A percentile compares a stretch with the other conserved stretches of the same genome.
Evolutionary conservation across 2,888 invertebrate genomes (phyloP).

Genomic region (Dryomyza anilis): DNA sequence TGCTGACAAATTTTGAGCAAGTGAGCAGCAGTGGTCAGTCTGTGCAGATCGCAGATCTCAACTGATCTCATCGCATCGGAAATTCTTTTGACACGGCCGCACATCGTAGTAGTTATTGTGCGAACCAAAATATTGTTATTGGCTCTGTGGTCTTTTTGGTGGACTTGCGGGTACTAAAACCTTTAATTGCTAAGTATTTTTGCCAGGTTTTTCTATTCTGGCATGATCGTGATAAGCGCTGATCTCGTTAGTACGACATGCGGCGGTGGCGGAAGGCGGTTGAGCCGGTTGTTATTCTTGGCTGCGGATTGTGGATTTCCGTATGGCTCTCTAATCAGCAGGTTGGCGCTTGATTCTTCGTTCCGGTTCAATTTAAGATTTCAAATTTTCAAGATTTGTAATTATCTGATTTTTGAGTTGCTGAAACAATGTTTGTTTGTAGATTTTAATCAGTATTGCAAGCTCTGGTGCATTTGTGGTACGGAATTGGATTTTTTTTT

Average conservation of each 20-base stretch:
- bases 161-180: neutral
- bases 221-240: neutral
- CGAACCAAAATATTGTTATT: conserved; percentile 10
- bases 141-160: conserved; percentile 27
- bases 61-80: neutral
- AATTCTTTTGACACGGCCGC: conserved; percentile 23
- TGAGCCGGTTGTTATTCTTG: conserved; percentile 4
- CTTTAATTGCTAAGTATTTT: conserved; percentile 32
- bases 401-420: conserved; percentile 51
- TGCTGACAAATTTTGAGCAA: conserved; percentile 53
- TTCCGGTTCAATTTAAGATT: conserved; percentile 46
- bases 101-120: neutral
- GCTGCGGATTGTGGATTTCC: neutral
- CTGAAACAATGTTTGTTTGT: conserved; percentile 35
- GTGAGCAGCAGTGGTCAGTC: neutral
- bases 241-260: neutral
- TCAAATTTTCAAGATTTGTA: conserved; percentile 37
- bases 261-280: neutral
- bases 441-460: too few relatives aligned
- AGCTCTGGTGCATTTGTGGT: too few relatives aligned
- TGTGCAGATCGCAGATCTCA: neutral
- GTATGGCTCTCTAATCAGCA: neutral
- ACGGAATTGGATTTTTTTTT: too few relatives aligned
- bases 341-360: conserved; percentile 28
- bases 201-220: conserved; percentile 39